A percentile compares a stretch with the other conserved stretches of the same genome.
Evolutionary conservation across 2,113 vertebrate genomes (phyloP).

Genomic region (Setophaga petechia): DNA sequence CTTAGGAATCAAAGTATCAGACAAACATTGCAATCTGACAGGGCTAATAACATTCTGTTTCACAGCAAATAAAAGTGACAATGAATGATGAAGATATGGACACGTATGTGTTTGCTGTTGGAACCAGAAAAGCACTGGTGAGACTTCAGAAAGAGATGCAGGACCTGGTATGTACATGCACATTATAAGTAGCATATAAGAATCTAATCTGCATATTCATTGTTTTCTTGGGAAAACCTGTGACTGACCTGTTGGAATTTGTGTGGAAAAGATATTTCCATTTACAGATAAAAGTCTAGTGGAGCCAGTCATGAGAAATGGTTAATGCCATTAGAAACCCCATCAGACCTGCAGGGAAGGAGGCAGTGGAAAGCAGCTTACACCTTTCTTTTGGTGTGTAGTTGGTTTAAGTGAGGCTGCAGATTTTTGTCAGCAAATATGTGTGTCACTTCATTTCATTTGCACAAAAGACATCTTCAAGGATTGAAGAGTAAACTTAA

Average conservation of each 20-base stretch:
- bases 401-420: not conserved
- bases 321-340: too few species aligned
- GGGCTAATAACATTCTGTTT: not conserved
- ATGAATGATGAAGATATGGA: constrained; percentile 99
- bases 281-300: not conserved
- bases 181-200: not conserved
- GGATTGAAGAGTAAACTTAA: not conserved
- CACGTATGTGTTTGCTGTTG: constrained; percentile 95
- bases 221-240: not conserved
- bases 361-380: not conserved
- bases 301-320: not conserved
- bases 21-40: not conserved
- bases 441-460: not conserved
- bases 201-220: not conserved
- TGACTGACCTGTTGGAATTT: not conserved
- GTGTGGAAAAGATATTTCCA: not conserved
- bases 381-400: not conserved
- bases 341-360: not conserved
- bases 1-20: not conserved
- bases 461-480: not conserved
- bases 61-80: constrained; percentile 97
- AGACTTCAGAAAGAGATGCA: constrained; percentile 98
- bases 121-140: constrained; percentile 91
- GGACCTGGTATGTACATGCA: constrained; percentile 84
- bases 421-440: not conserved